Percentiles rank a stretch among this genome's conserved stretches.
Evolutionary conservation across 2,113 vertebrate genomes (phyloP).

Genomic region (Otocyon megalotis): DNA sequence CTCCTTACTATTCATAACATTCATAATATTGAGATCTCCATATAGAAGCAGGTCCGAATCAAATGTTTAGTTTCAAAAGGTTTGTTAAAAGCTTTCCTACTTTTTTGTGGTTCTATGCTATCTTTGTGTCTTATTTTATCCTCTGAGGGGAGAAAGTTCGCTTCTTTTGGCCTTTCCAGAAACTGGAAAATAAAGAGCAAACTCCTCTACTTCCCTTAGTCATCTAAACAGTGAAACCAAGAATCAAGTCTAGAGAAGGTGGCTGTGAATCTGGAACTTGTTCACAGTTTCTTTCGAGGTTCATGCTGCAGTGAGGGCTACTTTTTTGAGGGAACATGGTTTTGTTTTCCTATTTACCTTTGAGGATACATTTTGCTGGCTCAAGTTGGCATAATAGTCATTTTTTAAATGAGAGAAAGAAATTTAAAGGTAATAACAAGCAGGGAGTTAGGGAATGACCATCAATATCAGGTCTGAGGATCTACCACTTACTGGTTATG

Average conservation of each 20-base stretch:
- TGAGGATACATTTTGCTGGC: background rate
- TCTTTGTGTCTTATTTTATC: background rate
- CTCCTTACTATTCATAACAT: background rate
- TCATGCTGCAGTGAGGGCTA: fast-evolving
- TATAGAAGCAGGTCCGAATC: background rate
- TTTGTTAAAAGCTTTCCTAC: background rate
- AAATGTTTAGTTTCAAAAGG: background rate
- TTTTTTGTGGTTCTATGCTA: background rate
- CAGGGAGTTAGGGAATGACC: background rate
- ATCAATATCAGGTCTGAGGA: background rate
- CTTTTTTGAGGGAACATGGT: background rate
- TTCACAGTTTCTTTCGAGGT: background rate
- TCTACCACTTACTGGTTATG: background rate
- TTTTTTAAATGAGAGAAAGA: background rate
- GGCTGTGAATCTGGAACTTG: too few relatives aligned
- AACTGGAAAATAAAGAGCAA: background rate
- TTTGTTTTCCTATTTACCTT: background rate
- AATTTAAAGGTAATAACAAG: background rate
- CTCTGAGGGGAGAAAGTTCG: background rate
- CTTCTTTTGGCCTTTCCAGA: background rate
- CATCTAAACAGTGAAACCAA: background rate
- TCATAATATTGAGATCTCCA: background rate
- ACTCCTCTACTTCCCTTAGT: background rate
- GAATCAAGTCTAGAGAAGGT: background rate
- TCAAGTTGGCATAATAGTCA: background rate